These are phyloP conservation scores for Microcebus jonahi DNA, from an alignment of 2,113 vertebrate species.

Conservation along the genomic window DNA sequence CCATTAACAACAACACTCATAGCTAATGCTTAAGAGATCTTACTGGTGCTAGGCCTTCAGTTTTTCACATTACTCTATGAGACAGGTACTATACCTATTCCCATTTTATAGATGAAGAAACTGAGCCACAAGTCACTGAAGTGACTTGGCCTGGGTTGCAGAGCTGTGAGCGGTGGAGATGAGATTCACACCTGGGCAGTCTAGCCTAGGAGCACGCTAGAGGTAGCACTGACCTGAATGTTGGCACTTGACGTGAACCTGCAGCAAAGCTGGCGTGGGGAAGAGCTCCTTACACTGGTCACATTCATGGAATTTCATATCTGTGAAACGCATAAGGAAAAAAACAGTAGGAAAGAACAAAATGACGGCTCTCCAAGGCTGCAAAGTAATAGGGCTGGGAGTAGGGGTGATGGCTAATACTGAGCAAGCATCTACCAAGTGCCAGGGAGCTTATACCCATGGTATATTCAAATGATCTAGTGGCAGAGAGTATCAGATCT, in stretches of 20 bases:
- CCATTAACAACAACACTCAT: not conserved
- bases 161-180: not conserved
- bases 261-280: conserved; percentile 80
- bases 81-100: rapidly evolving
- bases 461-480: rapidly evolving
- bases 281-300: conserved; percentile 84
- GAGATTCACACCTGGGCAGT: rapidly evolving
- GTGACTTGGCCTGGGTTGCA: not conserved
- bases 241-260: conserved; percentile 84
- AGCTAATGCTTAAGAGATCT: not conserved
- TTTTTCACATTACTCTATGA: not conserved
- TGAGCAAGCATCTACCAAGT: not conserved
- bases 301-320: conserved; percentile 81
- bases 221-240: conserved; percentile 83
- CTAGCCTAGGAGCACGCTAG: rapidly evolving
- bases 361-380: not conserved
- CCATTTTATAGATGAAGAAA: not conserved
- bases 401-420: rapidly evolving
- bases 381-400: not conserved
- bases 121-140: not conserved
- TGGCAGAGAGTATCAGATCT: not conserved
- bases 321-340: conserved; percentile 64
- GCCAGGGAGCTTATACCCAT: not conserved
- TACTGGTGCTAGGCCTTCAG: rapidly evolving
- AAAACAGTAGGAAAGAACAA: not conserved